Percentiles rank a stretch among this genome's conserved stretches.
phyloP scores from a whole-genome alignment of 2,888 invertebrate species.

The Xylocampa areola region DNA sequence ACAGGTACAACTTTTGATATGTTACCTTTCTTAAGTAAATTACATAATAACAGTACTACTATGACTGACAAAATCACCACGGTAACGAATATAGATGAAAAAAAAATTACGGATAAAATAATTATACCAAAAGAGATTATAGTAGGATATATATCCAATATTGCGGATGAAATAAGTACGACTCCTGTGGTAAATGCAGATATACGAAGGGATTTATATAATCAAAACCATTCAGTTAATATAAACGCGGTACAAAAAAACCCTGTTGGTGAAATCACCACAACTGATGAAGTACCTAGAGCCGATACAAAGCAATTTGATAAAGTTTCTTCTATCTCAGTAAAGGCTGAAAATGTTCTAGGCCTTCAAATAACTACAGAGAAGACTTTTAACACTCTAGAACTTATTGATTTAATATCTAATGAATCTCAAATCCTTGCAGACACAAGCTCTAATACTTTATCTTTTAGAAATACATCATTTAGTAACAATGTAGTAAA shows the following conservation, averaged over 20 bases:
- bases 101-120: background rate
- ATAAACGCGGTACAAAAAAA: background rate
- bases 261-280: background rate
- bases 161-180: constrained; percentile 5
- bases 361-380: constrained; percentile 2
- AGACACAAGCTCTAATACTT: background rate
- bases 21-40: constrained; percentile 6
- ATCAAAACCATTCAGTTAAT: background rate
- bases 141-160: background rate
- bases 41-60: background rate
- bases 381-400: background rate
- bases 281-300: constrained; percentile 1
- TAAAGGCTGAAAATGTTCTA: background rate
- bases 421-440: background rate
- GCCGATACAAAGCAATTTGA: background rate
- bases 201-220: background rate
- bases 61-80: background rate
- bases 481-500: background rate
- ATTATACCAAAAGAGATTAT: background rate
- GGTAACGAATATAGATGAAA: too few species aligned
- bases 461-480: background rate
- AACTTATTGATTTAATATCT: background rate
- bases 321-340: background rate
- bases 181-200: background rate
- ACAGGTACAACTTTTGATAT: background rate